These are phyloP conservation scores for Stigmatopora nigra DNA, from an alignment of 2,113 vertebrate genomes.

Conservation along the genomic window DNA sequence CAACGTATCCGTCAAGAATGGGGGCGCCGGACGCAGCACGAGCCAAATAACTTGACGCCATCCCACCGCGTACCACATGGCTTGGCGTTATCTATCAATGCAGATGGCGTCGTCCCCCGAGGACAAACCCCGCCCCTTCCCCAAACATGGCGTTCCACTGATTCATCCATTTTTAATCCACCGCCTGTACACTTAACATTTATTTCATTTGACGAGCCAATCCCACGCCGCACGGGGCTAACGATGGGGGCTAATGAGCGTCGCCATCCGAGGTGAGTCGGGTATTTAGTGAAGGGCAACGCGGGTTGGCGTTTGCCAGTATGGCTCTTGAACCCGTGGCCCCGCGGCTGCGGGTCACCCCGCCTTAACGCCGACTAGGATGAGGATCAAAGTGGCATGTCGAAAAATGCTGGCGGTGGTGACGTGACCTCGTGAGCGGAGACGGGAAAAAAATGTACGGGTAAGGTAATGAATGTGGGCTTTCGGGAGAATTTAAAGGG, in stretches of 20 bases:
- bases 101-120: constrained; percentile 52
- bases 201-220: constrained; percentile 6
- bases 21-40: constrained; percentile 36
- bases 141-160: constrained; percentile 20
- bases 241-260: constrained; percentile 13
- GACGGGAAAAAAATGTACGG: background rate
- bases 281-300: constrained; percentile 16
- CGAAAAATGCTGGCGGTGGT: constrained; percentile 7
- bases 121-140: constrained; percentile 15
- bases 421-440: background rate
- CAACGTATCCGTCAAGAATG: constrained; percentile 32
- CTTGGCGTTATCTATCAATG: constrained; percentile 54
- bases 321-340: constrained; percentile 34
- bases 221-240: constrained; percentile 14
- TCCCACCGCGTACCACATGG: constrained; percentile 52
- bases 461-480: background rate
- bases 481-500: background rate
- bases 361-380: constrained; percentile 25
- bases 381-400: constrained; percentile 29
- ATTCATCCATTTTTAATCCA: constrained; percentile 3
- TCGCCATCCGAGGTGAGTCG: background rate
- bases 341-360: constrained; percentile 32
- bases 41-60: constrained; percentile 53
- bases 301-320: constrained; percentile 29
- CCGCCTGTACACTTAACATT: constrained; percentile 5